Base-by-base conservation (phyloP, 1,140 invertebrate species). In the Drosophila hydei region DNA sequence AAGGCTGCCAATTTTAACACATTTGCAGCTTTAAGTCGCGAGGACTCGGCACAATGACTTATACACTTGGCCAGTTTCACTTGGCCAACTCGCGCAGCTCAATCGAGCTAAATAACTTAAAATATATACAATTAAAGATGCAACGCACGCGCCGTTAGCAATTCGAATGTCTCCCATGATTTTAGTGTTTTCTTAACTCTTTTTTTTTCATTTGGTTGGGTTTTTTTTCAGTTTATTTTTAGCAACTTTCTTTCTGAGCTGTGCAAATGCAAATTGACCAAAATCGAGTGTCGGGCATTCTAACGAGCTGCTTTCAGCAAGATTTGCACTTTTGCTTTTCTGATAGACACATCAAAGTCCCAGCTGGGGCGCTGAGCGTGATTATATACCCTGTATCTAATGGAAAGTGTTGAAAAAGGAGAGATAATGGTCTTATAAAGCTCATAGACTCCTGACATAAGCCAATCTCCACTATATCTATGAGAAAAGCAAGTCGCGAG, bases 121-220 rank as follows among this genome's bases (percentile, higher is more conserved):
- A 76, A 76, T 80, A 50, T 79, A 69, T 71, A 83, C 83, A 88
- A 88, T 88, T 88, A 88, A 76, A 68, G 87, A 88, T 88, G 83
- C 83, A 83, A 73, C 87, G 69, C 83, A 88, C 83, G 83, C 83
- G 81, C 74, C 77, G 50, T 43, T 55, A 65, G 21, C 61, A 65
- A 38, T 52, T 59, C 54, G 16, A 59, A 48, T 59, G 36, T 59
- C 62, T 59, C 8, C 54, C 69, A 72, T 72, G 69, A 59, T 67
- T 67, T 72, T 38, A 7, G 38, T 68, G 63, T 68, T 63, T 74
- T 62, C 38, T 62, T 42, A n/a, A 33, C 60, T 23, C 43, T 54
- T 51, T 72, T 65, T 45, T 19, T 36, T 42, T 30, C 30, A 21
- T 38, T 62, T 56, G 42, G 27, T 51, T 58, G 54, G 7, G 56